Evolutionary conservation across 2,113 vertebrate species (phyloP).

Genomic region (Tetraodon nigroviridis): DNA sequence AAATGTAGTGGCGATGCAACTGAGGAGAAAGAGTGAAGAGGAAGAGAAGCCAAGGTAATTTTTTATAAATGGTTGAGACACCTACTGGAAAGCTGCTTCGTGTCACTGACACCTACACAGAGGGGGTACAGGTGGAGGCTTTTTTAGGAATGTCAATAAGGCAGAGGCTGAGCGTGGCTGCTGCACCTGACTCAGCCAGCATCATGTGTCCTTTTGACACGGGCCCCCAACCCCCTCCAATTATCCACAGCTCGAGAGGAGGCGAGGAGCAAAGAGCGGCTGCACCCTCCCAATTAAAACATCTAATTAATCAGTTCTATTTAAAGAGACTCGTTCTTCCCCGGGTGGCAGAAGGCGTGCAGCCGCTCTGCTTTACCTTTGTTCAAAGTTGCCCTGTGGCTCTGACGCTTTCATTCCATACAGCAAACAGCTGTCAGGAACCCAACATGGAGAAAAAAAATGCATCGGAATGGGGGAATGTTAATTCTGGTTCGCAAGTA

Average conservation of each 20-base stretch:
- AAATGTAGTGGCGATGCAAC: conserved; percentile 66
- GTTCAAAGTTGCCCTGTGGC: conserved; percentile 30
- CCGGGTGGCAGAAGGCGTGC: conserved; percentile 44
- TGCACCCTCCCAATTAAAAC: conserved; percentile 69
- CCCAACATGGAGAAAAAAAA: conserved; percentile 12
- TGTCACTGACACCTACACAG: conserved; percentile 25
- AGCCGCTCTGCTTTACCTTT: conserved; percentile 53
- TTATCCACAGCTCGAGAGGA: conserved; percentile 37
- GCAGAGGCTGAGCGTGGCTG: conserved; percentile 27
- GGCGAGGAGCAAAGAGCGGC: conserved; percentile 16
- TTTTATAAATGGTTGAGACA: neutral
- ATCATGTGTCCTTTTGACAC: conserved; percentile 62
- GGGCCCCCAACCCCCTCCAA: conserved; percentile 38
- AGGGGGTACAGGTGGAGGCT: conserved; percentile 10
- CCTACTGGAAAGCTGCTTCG: conserved; percentile 18
- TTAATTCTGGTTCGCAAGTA: too few relatives aligned
- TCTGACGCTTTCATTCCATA: conserved; percentile 18
- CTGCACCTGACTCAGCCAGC: conserved; percentile 38
- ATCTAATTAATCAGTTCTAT: conserved; percentile 75
- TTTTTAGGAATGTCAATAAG: conserved; percentile 15
- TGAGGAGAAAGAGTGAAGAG: conserved; percentile 61
- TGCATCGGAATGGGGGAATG: neutral
- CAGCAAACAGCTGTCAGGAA: conserved; percentile 35
- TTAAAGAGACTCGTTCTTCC: conserved; percentile 70
- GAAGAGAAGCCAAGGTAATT: conserved; percentile 18